phyloP scores from a whole-genome alignment of 53 echinoderm and acorn worm genomes.

The Glandiceps talaboti region DNA sequence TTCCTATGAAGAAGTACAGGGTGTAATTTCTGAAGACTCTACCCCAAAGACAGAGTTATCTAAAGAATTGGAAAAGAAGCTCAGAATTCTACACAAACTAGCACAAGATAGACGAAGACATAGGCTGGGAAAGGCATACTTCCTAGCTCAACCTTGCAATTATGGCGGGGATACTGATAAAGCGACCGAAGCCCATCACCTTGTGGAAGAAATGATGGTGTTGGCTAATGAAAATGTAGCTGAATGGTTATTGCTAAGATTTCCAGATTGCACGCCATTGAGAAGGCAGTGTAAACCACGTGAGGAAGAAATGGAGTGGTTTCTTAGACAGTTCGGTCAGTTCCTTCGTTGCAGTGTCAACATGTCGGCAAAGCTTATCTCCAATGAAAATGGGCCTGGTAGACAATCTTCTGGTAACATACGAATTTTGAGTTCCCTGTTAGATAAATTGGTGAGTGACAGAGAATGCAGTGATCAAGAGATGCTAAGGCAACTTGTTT shows the following conservation, averaged over 20 bases:
- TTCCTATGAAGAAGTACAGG: constrained; percentile 54
- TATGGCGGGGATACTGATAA: constrained; percentile 37
- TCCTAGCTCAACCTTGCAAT: constrained; percentile 24
- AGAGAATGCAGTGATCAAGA: constrained; percentile 1
- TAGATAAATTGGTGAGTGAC: background rate
- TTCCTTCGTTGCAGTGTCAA: constrained; percentile 1
- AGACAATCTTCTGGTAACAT: background rate
- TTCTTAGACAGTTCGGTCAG: background rate
- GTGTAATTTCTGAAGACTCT: constrained; percentile 1
- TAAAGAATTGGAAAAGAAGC: too few species aligned
- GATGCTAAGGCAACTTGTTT: constrained; percentile 35
- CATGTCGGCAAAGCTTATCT: background rate
- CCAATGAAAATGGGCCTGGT: background rate
- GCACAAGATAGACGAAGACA: too few species aligned
- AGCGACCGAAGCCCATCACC: constrained; percentile 44
- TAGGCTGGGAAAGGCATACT: too few species aligned
- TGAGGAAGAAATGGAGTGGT: background rate
- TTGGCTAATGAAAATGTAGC: constrained; percentile 51
- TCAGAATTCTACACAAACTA: too few species aligned
- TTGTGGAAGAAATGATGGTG: constrained; percentile 63
- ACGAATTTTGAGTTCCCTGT: background rate
- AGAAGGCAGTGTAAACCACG: background rate
- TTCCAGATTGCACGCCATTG: constrained; percentile 13
- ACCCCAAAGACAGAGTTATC: too few species aligned
- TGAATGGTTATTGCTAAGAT: constrained; percentile 25